Evolutionary conservation across 2,797 vertebrate species (phyloP).

Genomic region (Scolopax bukidnonensis): DNA sequence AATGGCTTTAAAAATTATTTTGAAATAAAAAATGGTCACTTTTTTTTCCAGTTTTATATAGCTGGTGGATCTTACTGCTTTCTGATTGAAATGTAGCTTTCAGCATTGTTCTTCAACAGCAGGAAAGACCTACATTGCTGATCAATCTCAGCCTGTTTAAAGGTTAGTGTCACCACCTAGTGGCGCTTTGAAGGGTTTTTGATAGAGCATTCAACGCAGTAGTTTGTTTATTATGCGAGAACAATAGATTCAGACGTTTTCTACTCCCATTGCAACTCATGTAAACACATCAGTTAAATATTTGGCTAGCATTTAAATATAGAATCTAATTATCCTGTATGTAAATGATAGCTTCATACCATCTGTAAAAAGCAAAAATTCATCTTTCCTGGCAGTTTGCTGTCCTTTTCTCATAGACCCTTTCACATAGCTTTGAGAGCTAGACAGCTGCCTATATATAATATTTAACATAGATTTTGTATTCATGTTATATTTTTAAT

Average conservation of each 20-base stretch:
- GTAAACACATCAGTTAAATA: not conserved
- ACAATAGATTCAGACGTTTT: accelerated
- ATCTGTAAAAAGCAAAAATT: not conserved
- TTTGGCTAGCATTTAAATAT: not conserved
- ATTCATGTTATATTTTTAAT: not conserved
- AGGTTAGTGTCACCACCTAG: constrained; percentile 48
- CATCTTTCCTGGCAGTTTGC: not conserved
- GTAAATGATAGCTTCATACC: not conserved
- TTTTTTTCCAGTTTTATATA: not conserved
- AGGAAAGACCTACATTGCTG: not conserved
- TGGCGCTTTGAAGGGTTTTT: not conserved
- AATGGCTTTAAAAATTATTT: not conserved
- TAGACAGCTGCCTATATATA: not conserved
- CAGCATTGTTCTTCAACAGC: not conserved
- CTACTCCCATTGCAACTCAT: not conserved
- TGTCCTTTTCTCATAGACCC: accelerated
- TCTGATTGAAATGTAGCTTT: not conserved
- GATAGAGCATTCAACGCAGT: not conserved
- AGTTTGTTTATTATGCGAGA: not conserved
- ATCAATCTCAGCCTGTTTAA: not conserved
- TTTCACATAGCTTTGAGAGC: not conserved
- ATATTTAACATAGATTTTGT: not conserved
- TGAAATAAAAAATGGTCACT: not conserved
- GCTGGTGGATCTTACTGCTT: not conserved
- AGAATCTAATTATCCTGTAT: not conserved